Evolutionary conservation across 1,140 invertebrate species (phyloP), one percentile per base, ranked within the genome.

Genomic region (Drosophila nigromelanica): DNA sequence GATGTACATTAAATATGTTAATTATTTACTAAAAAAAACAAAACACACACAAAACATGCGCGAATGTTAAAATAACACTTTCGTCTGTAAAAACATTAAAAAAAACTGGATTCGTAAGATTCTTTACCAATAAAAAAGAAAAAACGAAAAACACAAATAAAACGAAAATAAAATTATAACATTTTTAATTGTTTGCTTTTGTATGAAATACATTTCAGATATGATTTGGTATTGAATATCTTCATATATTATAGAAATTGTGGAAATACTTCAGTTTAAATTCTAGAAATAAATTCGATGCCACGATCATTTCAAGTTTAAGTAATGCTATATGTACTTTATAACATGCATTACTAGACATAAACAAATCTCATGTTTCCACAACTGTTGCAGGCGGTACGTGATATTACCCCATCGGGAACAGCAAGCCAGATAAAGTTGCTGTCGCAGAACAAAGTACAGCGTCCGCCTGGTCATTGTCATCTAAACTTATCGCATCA

Each of bases 1-100:
- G 76, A 82, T 86, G 83, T 87, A 87, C 76, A 87, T 81, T 85
- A 69, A 87, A 73, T 87, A 87, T 80, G 83, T 87, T 87, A 87
- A 86, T 78, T 87, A 86, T 87, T 87, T 87, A 87, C 78, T 89
- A 87, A 86, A 74, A 54, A 86, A 74, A 60, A 66, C 33, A 66
- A 54, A 43, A 75, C 42, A 69, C 45, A 67, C 18, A 37, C 15
- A 54, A 51, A 66, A 51, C 45, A 72, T 45, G 30, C 37, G 62
- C 39, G 69, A 72, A 72, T 67, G 75, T 73, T 80, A 27, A 71
- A 27, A 71, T 63, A 70, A 81, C 66, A 61, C 64, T 74, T 82
- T 74, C 78, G 75, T 82, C 79, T 87, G 82, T 87, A 87, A 87
- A 82, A 86, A 82, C 78, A 48, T 87, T 78, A 70, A 79, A 59